phyloP scores from a whole-genome alignment of 2,113 vertebrate species.

The Scolopax mira region DNA sequence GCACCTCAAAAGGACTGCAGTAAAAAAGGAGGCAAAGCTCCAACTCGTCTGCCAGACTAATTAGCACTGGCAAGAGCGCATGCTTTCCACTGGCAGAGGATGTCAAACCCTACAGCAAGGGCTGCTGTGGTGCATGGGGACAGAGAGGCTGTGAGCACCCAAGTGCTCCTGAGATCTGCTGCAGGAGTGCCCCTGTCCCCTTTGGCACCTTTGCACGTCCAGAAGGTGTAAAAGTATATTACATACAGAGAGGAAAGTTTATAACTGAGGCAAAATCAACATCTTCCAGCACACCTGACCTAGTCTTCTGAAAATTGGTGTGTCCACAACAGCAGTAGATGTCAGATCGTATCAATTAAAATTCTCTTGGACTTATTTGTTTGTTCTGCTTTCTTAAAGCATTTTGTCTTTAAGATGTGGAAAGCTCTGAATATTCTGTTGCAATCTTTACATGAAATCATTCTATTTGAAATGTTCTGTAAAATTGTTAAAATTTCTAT shows the following conservation, averaged over 20 bases:
- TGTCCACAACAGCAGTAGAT: neutral
- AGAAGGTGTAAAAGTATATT: neutral
- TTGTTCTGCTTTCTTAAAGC: neutral
- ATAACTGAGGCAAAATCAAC: neutral
- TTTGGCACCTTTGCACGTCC: too few species aligned
- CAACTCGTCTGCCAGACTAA: neutral
- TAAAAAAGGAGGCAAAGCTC: neutral
- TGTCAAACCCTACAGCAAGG: neutral
- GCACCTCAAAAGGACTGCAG: neutral
- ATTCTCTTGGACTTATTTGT: neutral
- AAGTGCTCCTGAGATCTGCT: neutral
- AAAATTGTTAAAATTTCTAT: neutral
- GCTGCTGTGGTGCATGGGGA: neutral
- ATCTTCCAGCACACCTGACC: neutral
- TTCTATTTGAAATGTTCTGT: neutral
- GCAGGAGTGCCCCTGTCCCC: too few species aligned
- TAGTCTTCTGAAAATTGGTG: neutral
- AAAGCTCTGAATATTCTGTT: neutral
- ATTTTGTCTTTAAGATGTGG: neutral
- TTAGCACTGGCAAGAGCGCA: fast-evolving
- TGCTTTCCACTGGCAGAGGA: neutral
- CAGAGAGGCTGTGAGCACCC: neutral
- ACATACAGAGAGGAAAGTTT: neutral
- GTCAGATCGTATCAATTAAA: neutral
- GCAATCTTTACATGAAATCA: neutral